phyloP scores from a whole-genome alignment of 2,888 invertebrate species.

The Morinoia aosen region DNA sequence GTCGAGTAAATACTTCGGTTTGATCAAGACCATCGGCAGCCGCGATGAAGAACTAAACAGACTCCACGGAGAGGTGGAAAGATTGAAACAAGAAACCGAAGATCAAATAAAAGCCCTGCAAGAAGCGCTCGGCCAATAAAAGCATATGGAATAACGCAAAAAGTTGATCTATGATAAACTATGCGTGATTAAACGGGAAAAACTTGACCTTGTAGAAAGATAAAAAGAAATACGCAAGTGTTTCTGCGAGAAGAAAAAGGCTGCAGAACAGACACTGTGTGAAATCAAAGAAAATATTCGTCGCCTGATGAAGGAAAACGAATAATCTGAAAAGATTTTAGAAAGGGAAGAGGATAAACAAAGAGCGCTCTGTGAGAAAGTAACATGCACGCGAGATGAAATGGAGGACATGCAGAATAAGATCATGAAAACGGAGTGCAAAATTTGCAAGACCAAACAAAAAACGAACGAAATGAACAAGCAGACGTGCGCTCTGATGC shows the following conservation, averaged over 20 bases:
- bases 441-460: background rate
- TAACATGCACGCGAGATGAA: background rate
- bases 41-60: background rate
- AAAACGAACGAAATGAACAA: background rate
- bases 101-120: background rate
- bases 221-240: background rate
- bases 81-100: background rate
- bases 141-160: background rate
- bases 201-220: background rate
- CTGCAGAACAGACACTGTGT: background rate
- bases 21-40: slow-evolving; percentile 32
- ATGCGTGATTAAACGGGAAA: background rate
- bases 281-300: background rate
- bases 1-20: background rate
- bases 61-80: background rate
- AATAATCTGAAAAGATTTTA: background rate
- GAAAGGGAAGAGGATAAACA: background rate
- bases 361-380: background rate
- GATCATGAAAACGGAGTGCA: background rate
- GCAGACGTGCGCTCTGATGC: background rate
- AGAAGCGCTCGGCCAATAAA: background rate
- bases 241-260: slow-evolving; percentile 3
- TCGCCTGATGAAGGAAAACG: background rate
- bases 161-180: background rate
- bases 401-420: background rate